Evolutionary conservation across 1,140 invertebrate species (phyloP).

Genomic region (Papilio aristodemus): DNA sequence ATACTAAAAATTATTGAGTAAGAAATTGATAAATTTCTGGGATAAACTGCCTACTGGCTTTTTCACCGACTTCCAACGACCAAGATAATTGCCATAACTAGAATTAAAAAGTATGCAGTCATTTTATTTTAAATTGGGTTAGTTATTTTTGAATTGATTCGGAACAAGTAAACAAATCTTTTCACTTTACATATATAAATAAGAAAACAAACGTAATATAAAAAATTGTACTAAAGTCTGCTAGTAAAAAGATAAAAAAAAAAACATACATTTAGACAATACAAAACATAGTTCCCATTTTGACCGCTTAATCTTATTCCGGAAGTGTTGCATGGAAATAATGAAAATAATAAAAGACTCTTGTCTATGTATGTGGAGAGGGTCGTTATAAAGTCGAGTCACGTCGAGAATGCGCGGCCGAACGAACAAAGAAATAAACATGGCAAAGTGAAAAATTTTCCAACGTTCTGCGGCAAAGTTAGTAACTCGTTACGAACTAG

Average conservation of each 20-base stretch:
- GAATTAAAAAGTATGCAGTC: too few species aligned
- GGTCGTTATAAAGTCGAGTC: slow-evolving; percentile 30
- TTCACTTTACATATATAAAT: too few species aligned
- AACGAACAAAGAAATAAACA: slow-evolving; percentile 31
- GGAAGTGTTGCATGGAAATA: slow-evolving; percentile 16
- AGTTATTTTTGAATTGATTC: too few species aligned
- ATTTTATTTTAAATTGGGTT: too few species aligned
- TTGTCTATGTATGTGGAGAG: slow-evolving; percentile 30
- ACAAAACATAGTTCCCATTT: not conserved
- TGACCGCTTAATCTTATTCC: not conserved
- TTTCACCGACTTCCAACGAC: too few species aligned
- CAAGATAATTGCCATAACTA: too few species aligned
- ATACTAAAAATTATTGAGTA: too few species aligned
- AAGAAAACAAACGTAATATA: too few species aligned
- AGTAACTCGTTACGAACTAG: slow-evolving; percentile 18
- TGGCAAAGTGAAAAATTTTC: slow-evolving; percentile 28
- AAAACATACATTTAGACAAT: not conserved
- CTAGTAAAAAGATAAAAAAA: not conserved
- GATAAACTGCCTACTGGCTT: too few species aligned
- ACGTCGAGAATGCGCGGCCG: slow-evolving; percentile 24
- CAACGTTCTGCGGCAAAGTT: slow-evolving; percentile 24
- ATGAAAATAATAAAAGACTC: slow-evolving; percentile 28
- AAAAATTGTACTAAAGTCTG: too few species aligned
- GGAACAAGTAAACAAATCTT: too few species aligned
- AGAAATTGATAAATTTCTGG: too few species aligned